Evolutionary conservation across 2,797 vertebrate species (phyloP).

Genomic region (Platyrinchus mystaceus): DNA sequence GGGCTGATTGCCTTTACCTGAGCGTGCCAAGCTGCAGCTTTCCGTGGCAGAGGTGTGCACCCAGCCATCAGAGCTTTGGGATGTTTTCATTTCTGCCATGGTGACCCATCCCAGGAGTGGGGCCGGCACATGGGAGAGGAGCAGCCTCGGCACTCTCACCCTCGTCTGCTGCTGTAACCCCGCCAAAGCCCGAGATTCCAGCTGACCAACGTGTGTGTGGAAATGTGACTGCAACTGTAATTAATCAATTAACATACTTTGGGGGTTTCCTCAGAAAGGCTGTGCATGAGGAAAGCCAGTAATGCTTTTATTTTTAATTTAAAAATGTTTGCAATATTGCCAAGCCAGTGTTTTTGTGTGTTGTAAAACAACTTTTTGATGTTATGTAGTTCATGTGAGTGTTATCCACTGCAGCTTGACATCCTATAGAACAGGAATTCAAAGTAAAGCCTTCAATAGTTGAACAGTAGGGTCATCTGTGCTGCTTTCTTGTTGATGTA

Average conservation of each 20-base stretch:
- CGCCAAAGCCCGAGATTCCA: not conserved
- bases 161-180: not conserved
- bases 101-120: not conserved
- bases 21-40: not conserved
- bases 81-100: not conserved
- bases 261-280: not conserved
- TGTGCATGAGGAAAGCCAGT: not conserved
- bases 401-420: not conserved
- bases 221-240: not conserved
- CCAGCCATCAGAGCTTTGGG: not conserved
- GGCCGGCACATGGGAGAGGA: not conserved
- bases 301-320: not conserved
- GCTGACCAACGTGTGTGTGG: not conserved
- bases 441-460: not conserved
- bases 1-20: not conserved
- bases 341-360: rapidly evolving
- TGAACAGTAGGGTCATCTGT: not conserved
- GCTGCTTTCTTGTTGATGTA: not conserved
- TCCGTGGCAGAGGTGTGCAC: not conserved
- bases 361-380: not conserved
- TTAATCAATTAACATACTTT: not conserved
- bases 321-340: not conserved
- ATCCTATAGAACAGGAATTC: not conserved
- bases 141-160: not conserved
- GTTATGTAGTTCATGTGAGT: not conserved